These are phyloP conservation scores for Crocuta crocuta DNA, from an alignment of 2,113 vertebrate genomes.

Conservation along the genomic window DNA sequence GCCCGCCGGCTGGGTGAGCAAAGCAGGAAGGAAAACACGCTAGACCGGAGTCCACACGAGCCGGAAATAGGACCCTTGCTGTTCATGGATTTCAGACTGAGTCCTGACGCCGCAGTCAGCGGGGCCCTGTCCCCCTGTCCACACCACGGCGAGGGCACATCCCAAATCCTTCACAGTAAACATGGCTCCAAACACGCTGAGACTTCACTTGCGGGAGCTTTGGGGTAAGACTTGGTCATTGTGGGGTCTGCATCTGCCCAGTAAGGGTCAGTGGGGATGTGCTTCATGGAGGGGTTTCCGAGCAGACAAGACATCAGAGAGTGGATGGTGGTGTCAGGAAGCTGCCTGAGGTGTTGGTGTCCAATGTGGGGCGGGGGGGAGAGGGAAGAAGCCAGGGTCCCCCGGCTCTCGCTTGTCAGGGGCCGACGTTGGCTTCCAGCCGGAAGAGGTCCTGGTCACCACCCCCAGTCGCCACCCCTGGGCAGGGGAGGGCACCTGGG, in stretches of 20 bases:
- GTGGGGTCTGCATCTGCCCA: accelerated
- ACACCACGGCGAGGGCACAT: accelerated
- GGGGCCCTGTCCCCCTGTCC: too few relatives aligned
- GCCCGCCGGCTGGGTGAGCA: accelerated
- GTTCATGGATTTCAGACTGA: accelerated
- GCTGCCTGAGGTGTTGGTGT: neutral
- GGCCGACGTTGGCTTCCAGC: accelerated
- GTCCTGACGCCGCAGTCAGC: accelerated
- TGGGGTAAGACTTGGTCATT: neutral
- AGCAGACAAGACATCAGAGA: accelerated
- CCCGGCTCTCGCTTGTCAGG: accelerated
- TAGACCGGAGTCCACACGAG: accelerated
- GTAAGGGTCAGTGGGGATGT: accelerated
- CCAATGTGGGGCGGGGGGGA: accelerated
- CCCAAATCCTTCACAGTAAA: accelerated
- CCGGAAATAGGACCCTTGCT: accelerated
- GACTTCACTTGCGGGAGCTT: accelerated
- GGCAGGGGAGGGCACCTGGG: neutral
- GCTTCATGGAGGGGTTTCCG: accelerated
- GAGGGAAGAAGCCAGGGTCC: accelerated
- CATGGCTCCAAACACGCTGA: neutral
- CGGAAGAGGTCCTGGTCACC: neutral
- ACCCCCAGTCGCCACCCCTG: accelerated
- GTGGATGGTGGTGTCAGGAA: accelerated
- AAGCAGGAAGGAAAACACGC: neutral